Conservation (phyloP, 2,797 vertebrate species). For the Prunella strophiata region DNA sequence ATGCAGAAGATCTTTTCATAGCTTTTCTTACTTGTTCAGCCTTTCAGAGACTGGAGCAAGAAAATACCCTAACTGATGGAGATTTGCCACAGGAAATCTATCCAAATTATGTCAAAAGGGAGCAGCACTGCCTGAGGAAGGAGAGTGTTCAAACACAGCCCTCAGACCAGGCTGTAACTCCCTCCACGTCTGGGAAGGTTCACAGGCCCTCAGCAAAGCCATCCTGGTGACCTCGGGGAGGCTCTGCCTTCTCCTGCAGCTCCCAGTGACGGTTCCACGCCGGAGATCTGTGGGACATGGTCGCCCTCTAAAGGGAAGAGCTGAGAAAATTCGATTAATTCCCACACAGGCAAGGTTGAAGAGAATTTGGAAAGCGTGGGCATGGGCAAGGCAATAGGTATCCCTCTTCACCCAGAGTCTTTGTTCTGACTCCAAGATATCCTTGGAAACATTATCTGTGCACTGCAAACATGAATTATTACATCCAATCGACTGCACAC, state of each 20-base stretch:
- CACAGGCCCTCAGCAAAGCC: neutral
- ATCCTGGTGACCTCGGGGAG: neutral
- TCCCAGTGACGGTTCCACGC: accelerated
- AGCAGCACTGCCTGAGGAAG: neutral
- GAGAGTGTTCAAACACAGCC: neutral
- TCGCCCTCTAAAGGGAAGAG: constrained; percentile 63
- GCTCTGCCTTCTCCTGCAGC: neutral
- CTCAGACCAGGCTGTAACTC: neutral
- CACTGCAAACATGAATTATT: neutral
- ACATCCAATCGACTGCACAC: accelerated
- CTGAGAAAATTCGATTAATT: neutral
- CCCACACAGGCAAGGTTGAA: neutral
- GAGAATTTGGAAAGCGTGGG: neutral
- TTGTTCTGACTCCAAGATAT: neutral
- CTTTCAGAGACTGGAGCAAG: neutral
- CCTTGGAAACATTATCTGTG: neutral
- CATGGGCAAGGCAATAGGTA: accelerated
- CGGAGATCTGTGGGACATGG: neutral
- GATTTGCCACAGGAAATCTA: neutral
- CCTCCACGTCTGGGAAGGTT: neutral
- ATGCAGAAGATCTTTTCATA: neutral
- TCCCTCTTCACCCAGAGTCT: neutral
- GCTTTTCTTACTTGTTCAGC: neutral
- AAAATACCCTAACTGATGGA: neutral
- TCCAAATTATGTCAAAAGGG: neutral